Conservation (phyloP, 1,140 invertebrate species). For the Bombus sibiricus region DNA sequence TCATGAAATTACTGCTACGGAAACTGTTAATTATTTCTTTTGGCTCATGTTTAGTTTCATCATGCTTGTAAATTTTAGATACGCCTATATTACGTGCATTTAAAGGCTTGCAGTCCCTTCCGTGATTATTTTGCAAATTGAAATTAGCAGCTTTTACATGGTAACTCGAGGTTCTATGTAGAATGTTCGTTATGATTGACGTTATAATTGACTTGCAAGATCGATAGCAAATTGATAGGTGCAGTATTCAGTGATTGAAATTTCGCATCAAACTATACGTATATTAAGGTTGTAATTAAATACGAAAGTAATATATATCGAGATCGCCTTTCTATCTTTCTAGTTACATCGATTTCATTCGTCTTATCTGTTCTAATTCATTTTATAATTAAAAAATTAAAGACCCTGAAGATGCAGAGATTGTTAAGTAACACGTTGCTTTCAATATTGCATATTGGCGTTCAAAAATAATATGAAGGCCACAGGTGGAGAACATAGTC, state of each 20-base stretch:
- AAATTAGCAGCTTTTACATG: not conserved
- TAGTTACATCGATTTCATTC: no score
- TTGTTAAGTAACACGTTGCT: no score
- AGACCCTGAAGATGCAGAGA: no score
- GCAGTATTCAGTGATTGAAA: not conserved
- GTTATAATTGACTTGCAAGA: not conserved
- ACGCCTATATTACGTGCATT: no score
- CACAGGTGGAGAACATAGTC: no score
- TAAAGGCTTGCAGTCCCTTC: not conserved
- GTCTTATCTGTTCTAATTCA: no score
- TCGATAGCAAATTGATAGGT: not conserved
- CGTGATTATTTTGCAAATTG: not conserved
- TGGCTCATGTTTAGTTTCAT: not conserved
- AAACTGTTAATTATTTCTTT: slow-evolving; percentile 7
- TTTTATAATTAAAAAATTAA: no score
- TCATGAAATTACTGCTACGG: not conserved
- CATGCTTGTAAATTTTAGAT: not conserved
- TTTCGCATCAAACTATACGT: not conserved
- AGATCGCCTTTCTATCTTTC: no score
- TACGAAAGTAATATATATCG: not conserved
- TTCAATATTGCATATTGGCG: no score
- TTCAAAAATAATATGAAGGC: no score
- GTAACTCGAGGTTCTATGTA: not conserved
- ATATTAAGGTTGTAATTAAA: not conserved
- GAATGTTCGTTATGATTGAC: not conserved